Conservation (phyloP, 2,113 vertebrate genomes). For the Tichodroma muraria region DNA sequence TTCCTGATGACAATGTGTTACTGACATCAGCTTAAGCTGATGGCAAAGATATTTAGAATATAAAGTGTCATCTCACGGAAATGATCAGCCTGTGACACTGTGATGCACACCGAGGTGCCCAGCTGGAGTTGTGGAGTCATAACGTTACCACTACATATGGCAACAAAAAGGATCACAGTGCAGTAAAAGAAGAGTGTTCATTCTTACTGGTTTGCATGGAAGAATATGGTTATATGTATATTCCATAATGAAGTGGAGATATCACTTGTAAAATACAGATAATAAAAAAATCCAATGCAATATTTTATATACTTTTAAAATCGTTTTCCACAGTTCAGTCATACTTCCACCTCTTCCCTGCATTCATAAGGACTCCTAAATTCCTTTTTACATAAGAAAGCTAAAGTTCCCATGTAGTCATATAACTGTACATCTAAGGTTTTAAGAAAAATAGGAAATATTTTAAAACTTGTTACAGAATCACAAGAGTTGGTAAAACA, state of each 20-base stretch:
- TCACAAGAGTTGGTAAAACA: background rate
- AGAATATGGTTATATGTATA: background rate
- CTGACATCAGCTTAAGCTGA: constrained; percentile 22
- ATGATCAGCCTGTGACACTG: background rate
- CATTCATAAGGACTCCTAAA: background rate
- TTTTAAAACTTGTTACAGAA: background rate
- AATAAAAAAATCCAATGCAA: background rate
- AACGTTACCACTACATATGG: background rate
- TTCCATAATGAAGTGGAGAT: background rate
- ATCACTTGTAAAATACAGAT: background rate
- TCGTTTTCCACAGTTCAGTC: background rate
- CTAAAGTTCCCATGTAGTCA: background rate
- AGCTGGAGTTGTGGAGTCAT: background rate
- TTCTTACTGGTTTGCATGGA: accelerated
- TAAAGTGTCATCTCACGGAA: background rate
- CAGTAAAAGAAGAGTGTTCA: background rate
- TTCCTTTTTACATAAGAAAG: background rate
- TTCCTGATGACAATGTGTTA: constrained; percentile 24
- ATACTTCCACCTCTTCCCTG: background rate
- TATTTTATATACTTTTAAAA: background rate
- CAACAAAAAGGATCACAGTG: background rate
- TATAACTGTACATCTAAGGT: background rate
- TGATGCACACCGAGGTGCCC: background rate
- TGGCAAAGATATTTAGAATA: constrained; percentile 12
- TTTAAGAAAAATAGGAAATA: background rate